Percentiles rank a stretch among this genome's conserved stretches.
Evolutionary conservation across 1,140 invertebrate genomes (phyloP).

Genomic region (Polyergus mexicanus): DNA sequence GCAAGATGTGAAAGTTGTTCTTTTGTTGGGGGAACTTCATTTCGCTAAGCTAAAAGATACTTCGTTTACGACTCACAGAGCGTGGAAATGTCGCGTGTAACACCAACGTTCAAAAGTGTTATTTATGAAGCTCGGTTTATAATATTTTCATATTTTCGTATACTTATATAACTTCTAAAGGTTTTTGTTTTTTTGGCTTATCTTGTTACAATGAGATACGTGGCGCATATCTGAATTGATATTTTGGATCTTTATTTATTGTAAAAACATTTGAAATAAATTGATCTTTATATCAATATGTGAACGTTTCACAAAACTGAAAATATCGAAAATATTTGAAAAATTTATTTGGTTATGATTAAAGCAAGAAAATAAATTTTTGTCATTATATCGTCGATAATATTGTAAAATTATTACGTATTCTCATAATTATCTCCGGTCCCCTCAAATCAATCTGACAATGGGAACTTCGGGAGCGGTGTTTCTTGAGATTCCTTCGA

Average conservation of each 20-base stretch:
- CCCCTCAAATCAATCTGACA: conserved; percentile 4
- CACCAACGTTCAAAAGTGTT: conserved; percentile 38
- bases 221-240: neutral
- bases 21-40: neutral
- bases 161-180: neutral
- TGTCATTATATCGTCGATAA: neutral
- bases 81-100: conserved; percentile 22
- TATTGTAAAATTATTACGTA: conserved; percentile 32
- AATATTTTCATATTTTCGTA: neutral
- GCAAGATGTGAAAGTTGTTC: neutral
- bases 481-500: conserved; percentile 48
- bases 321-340: no score
- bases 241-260: neutral
- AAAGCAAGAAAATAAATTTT: neutral
- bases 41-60: neutral
- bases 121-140: conserved; percentile 48
- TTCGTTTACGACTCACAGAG: conserved; percentile 22
- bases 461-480: conserved; percentile 1
- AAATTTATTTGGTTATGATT: neutral
- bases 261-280: neutral
- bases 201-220: neutral
- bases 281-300: neutral
- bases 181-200: neutral
- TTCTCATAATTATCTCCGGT: conserved; percentile 5
- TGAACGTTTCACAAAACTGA: neutral